Base-by-base conservation (phyloP, 2,888 invertebrate species). In the Nemotelus nigrinus region DNA sequence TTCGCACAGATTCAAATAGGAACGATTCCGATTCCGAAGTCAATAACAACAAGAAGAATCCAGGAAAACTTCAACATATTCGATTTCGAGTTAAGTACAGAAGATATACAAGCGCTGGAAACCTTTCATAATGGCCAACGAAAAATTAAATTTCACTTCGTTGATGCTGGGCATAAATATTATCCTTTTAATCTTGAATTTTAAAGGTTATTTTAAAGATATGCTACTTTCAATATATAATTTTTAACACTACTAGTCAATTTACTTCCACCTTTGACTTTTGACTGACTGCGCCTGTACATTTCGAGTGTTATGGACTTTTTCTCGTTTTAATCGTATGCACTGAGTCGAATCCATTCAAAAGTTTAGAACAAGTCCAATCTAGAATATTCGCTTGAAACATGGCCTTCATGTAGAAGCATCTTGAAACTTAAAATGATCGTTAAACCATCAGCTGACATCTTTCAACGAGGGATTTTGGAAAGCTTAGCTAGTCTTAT, bases 11-110 rank as follows among this genome's bases (percentile, higher is more conserved):
- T 91, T 43, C 89, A 91, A 63, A 84, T 89, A 76, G 89, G 88
- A 4, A 83, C 88, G 0, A 85, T 90, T 58, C 90, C 91, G 0
- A 89, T 91, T 57, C 91, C 91, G 0, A 91, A 91, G 83, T 90
- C 91, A 0, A 87, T 88, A 0, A 91, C 90, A 78, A 85, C 87
- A 77, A 84, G 84, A 1, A 88, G 90, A 55, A 87, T 91, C 3
- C 82, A 84, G 58, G 86, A 89, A 79, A 91, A 91, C 82, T 88
- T 91, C 45, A 82, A 90, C 75, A 84, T 91, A 2, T 91, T 91
- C 78, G 89, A 91, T 84, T 91, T 91, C 84, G 83, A 88, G 78
- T 83, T 91, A 10, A 86, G 86, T 1, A 82, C 87, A 0, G 88
- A 89, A 8, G 91, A 91, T 79, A 86, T 90, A 8, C 82, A 84